Percentiles rank a stretch among this genome's conserved stretches.
These are phyloP conservation scores for Labia minor DNA, from an alignment of 2,888 invertebrate species.

Conservation along the genomic window DNA sequence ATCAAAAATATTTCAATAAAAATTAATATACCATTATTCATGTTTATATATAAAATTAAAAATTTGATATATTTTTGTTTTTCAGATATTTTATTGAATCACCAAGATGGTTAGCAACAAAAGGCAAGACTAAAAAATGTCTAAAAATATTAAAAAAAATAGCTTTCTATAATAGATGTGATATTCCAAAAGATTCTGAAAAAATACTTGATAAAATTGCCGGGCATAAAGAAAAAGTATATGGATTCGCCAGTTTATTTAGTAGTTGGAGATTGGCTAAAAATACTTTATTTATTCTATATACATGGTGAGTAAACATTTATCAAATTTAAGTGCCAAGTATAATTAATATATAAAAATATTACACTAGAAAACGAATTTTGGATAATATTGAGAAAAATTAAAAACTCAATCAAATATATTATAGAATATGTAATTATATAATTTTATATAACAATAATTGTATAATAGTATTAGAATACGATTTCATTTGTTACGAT, in stretches of 20 bases:
- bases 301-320: conserved; percentile 46
- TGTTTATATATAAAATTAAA: too few species aligned
- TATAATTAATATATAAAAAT: too few species aligned
- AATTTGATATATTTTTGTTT: too few species aligned
- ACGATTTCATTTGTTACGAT: too few species aligned
- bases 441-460: too few species aligned
- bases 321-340: background rate
- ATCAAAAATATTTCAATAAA: too few species aligned
- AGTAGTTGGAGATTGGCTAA: conserved; percentile 44
- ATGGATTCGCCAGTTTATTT: conserved; percentile 47
- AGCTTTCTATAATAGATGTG: conserved; percentile 43
- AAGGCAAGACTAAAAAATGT: conserved; percentile 41
- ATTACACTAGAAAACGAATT: too few species aligned
- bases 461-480: too few species aligned
- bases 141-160: conserved; percentile 43
- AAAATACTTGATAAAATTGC: conserved; percentile 31
- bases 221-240: conserved; percentile 36
- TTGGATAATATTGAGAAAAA: too few species aligned
- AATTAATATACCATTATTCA: too few species aligned
- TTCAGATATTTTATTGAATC: conserved; percentile 50
- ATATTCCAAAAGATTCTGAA: conserved; percentile 38
- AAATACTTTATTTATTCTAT: conserved; percentile 44
- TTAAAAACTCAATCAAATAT: too few species aligned
- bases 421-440: too few species aligned
- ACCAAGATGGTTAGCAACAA: conserved; percentile 51